phyloP scores from a whole-genome alignment of 2,113 vertebrate species.

The Lipotes vexillifer region DNA sequence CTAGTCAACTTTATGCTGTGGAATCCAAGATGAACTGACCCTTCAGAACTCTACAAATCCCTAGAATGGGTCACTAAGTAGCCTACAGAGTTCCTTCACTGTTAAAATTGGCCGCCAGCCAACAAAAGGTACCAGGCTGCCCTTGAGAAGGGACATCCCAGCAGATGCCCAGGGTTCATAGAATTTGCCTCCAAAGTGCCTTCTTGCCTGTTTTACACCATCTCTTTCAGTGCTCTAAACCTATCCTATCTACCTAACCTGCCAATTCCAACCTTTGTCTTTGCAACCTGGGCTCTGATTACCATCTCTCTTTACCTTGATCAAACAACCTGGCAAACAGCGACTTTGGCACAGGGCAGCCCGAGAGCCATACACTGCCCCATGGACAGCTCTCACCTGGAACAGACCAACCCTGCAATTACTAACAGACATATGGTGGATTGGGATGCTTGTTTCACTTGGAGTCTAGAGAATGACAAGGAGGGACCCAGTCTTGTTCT shows the following conservation, averaged over 20 bases:
- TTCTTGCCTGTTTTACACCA: background rate
- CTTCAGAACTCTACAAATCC: background rate
- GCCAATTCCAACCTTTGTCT: background rate
- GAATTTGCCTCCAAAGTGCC: background rate
- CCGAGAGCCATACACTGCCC: background rate
- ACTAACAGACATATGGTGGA: background rate
- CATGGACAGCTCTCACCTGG: background rate
- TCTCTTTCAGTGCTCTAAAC: background rate
- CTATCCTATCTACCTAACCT: background rate
- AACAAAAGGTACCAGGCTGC: background rate
- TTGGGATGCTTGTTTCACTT: background rate
- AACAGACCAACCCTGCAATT: background rate
- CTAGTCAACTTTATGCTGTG: background rate
- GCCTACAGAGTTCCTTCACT: background rate
- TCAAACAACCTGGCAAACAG: background rate
- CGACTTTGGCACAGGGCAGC: background rate
- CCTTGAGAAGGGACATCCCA: background rate
- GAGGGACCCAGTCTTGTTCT: background rate
- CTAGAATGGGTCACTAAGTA: background rate
- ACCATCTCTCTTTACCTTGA: background rate
- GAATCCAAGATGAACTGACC: background rate
- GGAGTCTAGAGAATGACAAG: background rate
- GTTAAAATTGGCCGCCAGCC: background rate
- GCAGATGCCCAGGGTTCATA: background rate
- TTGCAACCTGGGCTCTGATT: background rate